Conservation (phyloP, 1,140 invertebrate genomes). For the Idris sp. region DNA sequence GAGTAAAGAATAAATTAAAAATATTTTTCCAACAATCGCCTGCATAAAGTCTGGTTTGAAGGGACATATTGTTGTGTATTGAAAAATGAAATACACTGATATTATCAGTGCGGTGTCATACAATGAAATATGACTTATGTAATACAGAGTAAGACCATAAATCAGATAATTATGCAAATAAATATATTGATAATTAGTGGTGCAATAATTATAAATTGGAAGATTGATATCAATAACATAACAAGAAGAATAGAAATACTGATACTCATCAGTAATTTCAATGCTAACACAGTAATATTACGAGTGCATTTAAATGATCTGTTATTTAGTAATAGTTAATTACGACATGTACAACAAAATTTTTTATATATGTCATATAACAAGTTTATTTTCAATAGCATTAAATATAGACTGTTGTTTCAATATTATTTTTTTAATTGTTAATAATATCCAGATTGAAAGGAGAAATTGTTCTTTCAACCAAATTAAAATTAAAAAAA, state of each 20-base stretch:
- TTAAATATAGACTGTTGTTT: too few relatives aligned
- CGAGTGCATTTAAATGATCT: constrained; percentile 35
- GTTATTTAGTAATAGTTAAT: constrained; percentile 51
- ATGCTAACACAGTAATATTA: constrained; percentile 23
- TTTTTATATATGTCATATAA: constrained; percentile 41
- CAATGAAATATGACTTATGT: constrained; percentile 15
- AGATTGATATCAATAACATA: constrained; percentile 37
- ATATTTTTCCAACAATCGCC: not conserved
- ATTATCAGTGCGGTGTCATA: too few relatives aligned
- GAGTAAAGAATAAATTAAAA: constrained; percentile 8
- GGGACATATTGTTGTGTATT: not conserved
- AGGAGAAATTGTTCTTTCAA: too few relatives aligned
- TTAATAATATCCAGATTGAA: too few relatives aligned
- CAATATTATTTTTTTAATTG: too few relatives aligned
- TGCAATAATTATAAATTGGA: constrained; percentile 46
- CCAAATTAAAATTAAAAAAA: too few relatives aligned
- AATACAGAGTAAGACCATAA: constrained; percentile 11
- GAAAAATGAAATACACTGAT: not conserved
- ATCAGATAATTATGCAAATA: constrained; percentile 31
- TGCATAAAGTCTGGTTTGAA: too few relatives aligned
- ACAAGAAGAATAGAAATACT: constrained; percentile 36
- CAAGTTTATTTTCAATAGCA: constrained; percentile 43
- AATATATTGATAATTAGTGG: constrained; percentile 41
- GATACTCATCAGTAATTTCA: constrained; percentile 40
- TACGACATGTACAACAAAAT: constrained; percentile 45